Base-by-base conservation (phyloP, 2,888 invertebrate species). In the Cenopis cana region DNA sequence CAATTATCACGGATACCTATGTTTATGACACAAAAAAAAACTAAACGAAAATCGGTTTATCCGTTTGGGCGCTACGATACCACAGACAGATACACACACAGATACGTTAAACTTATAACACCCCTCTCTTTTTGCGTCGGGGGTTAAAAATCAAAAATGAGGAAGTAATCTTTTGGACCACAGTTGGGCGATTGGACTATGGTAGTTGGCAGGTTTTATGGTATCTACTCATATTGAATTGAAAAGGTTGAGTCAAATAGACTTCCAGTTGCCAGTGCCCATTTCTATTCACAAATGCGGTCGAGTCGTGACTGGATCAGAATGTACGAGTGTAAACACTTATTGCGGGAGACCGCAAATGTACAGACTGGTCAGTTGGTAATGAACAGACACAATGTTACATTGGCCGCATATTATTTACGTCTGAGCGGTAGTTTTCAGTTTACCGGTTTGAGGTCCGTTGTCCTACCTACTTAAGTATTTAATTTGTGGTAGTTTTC, bases 291-390 rank as follows among this genome's bases (percentile, higher is more conserved):
- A 81, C 81, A 82, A 88, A 86, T 82, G 87, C 85, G 84, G 83
- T 75, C 83, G 79, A 84, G 78, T 86, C 89, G 89, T 89, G 89
- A 90, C 89, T 80, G 78, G 85, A 81, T 80, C 81, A 78, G 81
- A 86, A 86, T 82, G 79, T 81, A 81, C 66, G 46, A 60, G 65
- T 60, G 69, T 69, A 52, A 65, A 66, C 70, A 70, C 59, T 59
- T 18, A 49, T 49, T 46, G 33, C 33, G 65, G 55, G 33, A 70
- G 70, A 60, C 14, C 18, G 36, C 6, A 54, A 60, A 54, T 54
- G 6, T 24, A 2, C 18, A 54, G 68, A 61, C 4, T 24, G 52
- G 38, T 29, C 41, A 60, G 24, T 50, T 18, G 11, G 14, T 6
- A 17, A 60, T 49, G 8, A 24, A 24, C 54, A 54, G 4, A 12